A percentile compares a stretch with the other conserved stretches of the same genome.
Conservation (phyloP, 1,140 invertebrate species). For the Meloidogyne exigua region DNA sequence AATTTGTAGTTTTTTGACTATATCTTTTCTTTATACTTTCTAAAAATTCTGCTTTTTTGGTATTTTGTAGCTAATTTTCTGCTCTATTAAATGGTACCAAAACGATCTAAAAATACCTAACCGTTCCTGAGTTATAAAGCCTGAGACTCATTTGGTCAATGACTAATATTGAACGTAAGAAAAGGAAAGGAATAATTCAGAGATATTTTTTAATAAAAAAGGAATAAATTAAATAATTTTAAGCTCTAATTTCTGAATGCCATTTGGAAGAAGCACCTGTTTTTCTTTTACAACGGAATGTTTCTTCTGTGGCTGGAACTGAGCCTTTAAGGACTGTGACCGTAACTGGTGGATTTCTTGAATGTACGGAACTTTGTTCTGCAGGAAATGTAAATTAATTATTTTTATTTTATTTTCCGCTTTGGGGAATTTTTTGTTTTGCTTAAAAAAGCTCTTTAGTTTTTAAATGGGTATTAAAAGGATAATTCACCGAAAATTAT, state of each 20-base stretch:
- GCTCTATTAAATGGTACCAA: no score
- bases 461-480: neutral
- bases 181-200: no score
- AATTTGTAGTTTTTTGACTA: no score
- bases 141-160: no score
- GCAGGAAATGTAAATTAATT: constrained; percentile 44
- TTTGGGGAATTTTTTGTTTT: neutral
- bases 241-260: constrained; percentile 43
- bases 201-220: no score
- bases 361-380: constrained; percentile 60
- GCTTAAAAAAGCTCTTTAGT: neutral
- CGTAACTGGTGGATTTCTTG: constrained; percentile 42
- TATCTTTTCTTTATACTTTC: no score
- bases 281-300: constrained; percentile 63
- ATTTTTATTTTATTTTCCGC: neutral
- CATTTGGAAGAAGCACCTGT: constrained; percentile 40
- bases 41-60: no score
- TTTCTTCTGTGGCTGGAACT: constrained; percentile 31
- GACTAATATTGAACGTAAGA: no score
- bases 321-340: constrained; percentile 49
- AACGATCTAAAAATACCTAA: no score
- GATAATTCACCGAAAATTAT: neutral
- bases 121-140: no score
- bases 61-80: no score
- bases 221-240: neutral